Evolutionary conservation across 2,888 invertebrate genomes (phyloP), one percentile per base, ranked within the genome.

Genomic region (Spatulosminthurus flaviceps): DNA sequence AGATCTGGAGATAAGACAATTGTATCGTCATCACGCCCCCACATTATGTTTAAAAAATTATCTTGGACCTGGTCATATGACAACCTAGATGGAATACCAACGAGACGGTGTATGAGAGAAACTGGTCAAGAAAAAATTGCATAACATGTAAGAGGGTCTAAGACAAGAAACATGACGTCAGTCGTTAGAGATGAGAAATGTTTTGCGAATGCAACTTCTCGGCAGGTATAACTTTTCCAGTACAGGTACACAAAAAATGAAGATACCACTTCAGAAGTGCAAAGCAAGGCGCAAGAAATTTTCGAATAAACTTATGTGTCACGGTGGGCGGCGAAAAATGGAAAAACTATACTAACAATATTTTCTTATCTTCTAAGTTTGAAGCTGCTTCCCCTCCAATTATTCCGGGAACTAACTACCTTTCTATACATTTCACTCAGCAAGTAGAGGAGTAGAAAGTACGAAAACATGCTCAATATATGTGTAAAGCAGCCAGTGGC

Each of bases 261-360:
- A 67, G 67, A 67, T 28, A 22, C 70, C 70, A 41, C 29, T n/a
- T 70, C 2, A 72, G 19, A 51, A 16, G 51, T 51, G 51, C 51
- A 16, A 51, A 9, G 51, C 51, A 16, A 51, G 1, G 51, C 51
- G 2, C 16, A 51, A 4, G 51, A n/a, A 51, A 19, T 51, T 51
- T 9, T 11, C 26, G 26, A 72, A 71, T 71, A 71, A 71, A 72
- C 51, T 72, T 51, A 72, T 51, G 43, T 72, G 72, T 72, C 72
- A 72, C 72, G 43, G 72, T 72, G 51, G 72, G 51, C 72, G 72
- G 72, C 72, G 51, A 34, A 71, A 26, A 64, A 64, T 9, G n/a
- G 21, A 7, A 26, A 64, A 64, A 64, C n/a, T n/a, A n/a, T n/a
- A 64, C 64, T 64, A 64, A 13, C 24, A 64, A 64, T 7, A 2